These are phyloP conservation scores for Phaenicophaeus curvirostris DNA, from an alignment of 2,797 vertebrate species.

Conservation along the genomic window DNA sequence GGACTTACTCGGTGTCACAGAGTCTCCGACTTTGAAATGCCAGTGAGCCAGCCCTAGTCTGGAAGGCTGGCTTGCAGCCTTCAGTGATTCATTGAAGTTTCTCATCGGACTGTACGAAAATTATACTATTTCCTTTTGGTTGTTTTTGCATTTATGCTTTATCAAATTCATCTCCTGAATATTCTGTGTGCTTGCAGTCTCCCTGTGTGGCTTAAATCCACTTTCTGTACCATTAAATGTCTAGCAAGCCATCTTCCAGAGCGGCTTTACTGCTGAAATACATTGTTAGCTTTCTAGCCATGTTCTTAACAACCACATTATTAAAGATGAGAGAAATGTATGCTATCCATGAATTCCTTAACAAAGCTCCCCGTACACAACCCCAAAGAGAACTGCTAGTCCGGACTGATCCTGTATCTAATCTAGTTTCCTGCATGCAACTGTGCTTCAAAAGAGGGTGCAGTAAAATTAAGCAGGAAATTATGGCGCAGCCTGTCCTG, in stretches of 20 bases:
- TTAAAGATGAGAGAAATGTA: not conserved
- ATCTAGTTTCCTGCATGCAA: not conserved
- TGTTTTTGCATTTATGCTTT: not conserved
- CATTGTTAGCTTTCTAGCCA: not conserved
- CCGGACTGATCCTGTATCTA: not conserved
- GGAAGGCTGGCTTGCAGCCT: not conserved
- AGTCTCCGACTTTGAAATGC: not conserved
- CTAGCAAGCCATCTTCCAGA: not conserved
- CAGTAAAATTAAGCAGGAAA: slow-evolving; percentile 13
- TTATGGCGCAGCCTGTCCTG: not conserved
- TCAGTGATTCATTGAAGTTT: not conserved
- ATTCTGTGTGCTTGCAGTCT: not conserved
- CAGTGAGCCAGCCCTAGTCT: not conserved
- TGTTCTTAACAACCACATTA: not conserved
- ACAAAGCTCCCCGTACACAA: not conserved
- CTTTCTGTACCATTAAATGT: not conserved
- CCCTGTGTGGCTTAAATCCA: not conserved
- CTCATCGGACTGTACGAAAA: not conserved
- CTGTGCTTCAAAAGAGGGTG: not conserved
- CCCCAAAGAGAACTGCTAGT: not conserved
- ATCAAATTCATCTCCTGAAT: not conserved
- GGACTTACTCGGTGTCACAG: not conserved
- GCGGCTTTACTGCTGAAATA: not conserved
- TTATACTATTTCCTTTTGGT: not conserved
- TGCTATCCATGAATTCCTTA: not conserved